A percentile compares a stretch with the other conserved stretches of the same genome.
Evolutionary conservation across 1,140 invertebrate genomes (phyloP).

Genomic region (Caligus rogercresseyi): DNA sequence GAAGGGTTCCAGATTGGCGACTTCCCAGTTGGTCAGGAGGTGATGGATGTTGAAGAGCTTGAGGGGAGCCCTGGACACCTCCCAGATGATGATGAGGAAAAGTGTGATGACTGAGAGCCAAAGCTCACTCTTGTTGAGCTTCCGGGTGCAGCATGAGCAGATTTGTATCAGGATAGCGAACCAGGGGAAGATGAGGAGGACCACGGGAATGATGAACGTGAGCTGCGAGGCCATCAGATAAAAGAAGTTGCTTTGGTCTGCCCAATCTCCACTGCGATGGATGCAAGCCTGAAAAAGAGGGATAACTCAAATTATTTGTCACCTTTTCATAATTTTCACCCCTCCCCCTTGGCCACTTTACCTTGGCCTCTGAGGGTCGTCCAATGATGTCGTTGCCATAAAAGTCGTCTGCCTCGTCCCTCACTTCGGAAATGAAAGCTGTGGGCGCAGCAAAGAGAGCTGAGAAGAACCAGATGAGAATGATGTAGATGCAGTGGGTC

Average conservation of each 20-base stretch:
- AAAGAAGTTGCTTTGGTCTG: slow-evolving; percentile 6
- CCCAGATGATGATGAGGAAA: slow-evolving; percentile 16
- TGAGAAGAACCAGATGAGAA: slow-evolving; percentile 19
- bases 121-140: slow-evolving; percentile 10
- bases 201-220: slow-evolving; percentile 14
- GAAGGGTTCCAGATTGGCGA: background rate
- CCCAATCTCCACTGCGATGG: slow-evolving; percentile 9
- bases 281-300: slow-evolving; percentile 12
- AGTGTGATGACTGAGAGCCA: slow-evolving; percentile 20
- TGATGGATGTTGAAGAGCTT: slow-evolving; percentile 19
- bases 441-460: slow-evolving; percentile 16
- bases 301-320: background rate
- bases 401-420: slow-evolving; percentile 6
- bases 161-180: slow-evolving; percentile 14
- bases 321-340: background rate
- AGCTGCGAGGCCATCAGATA: slow-evolving; percentile 7
- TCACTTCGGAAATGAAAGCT: slow-evolving; percentile 10
- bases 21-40: slow-evolving; percentile 16
- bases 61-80: slow-evolving; percentile 13
- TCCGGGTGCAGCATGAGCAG: slow-evolving; percentile 17
- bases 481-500: slow-evolving; percentile 19
- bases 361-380: slow-evolving; percentile 9
- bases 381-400: slow-evolving; percentile 14
- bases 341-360: too few relatives aligned
- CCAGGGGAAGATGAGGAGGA: slow-evolving; percentile 19